Conservation (phyloP, 2,113 vertebrate species). For the Bos indicus region DNA sequence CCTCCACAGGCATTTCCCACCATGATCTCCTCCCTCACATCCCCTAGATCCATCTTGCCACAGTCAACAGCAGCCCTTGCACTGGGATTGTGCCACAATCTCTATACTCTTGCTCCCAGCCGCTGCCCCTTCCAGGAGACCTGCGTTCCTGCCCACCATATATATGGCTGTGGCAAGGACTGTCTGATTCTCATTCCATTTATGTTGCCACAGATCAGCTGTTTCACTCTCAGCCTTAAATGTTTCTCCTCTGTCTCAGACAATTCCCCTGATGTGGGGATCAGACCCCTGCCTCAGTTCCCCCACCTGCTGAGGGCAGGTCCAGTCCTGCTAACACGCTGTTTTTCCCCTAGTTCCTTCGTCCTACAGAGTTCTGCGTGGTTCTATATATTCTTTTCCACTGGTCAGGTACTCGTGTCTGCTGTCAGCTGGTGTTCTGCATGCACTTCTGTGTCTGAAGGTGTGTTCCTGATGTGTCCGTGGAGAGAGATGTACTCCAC, state of each 20-base stretch:
- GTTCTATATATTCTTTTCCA: background rate
- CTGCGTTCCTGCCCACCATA: fast-evolving
- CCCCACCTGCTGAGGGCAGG: fast-evolving
- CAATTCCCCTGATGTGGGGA: fast-evolving
- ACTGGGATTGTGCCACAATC: background rate
- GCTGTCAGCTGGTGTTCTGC: background rate
- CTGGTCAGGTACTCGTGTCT: background rate
- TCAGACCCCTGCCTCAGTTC: background rate
- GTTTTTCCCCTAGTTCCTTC: background rate
- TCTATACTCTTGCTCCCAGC: background rate
- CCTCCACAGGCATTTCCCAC: background rate
- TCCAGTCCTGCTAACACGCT: background rate
- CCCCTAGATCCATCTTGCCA: fast-evolving
- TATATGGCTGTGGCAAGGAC: fast-evolving
- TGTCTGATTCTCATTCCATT: background rate
- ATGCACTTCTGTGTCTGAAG: background rate
- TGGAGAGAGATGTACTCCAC: background rate
- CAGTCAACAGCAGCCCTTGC: background rate
- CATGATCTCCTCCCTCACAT: background rate
- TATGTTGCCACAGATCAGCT: background rate
- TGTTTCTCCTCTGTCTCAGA: background rate
- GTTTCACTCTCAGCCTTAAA: background rate
- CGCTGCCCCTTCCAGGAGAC: background rate
- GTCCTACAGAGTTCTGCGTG: fast-evolving
- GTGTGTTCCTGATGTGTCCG: background rate